Conservation (phyloP, 2,797 vertebrate species). For the Aphelocoma californica region DNA sequence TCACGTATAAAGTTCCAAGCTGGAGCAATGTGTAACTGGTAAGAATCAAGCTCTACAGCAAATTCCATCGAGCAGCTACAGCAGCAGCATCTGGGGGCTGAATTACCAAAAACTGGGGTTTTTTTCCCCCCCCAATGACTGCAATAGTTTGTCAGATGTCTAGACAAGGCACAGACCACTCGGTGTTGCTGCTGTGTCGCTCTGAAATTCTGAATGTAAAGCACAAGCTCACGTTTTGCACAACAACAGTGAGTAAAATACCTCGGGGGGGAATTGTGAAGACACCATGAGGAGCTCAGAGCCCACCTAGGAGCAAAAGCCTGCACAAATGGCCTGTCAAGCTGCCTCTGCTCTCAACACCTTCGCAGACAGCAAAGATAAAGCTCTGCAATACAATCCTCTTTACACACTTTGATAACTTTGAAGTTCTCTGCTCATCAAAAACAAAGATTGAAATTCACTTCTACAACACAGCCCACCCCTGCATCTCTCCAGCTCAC, state of each 20-base stretch:
- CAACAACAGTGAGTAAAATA: constrained; percentile 5
- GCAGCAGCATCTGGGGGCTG: constrained; percentile 32
- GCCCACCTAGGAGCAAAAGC: neutral
- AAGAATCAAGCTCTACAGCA: constrained; percentile 59
- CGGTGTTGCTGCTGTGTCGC: neutral
- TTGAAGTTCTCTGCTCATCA: neutral
- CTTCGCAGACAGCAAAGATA: neutral
- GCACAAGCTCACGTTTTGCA: neutral
- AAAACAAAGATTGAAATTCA: neutral
- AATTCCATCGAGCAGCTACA: constrained; percentile 38
- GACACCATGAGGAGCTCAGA: neutral
- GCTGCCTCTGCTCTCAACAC: neutral
- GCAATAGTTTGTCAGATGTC: constrained; percentile 39
- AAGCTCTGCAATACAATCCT: constrained; percentile 24
- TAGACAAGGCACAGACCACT: constrained; percentile 38
- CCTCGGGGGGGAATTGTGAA: neutral
- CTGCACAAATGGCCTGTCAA: neutral
- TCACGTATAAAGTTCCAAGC: constrained; percentile 62
- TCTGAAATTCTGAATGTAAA: constrained; percentile 9
- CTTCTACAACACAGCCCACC: neutral
- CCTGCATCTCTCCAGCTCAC: neutral
- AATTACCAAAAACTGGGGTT: neutral
- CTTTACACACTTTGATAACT: neutral
- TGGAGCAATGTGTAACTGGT: constrained; percentile 53
- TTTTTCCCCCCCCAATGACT: neutral